Conservation (phyloP, 2,113 vertebrate genomes). For the Oreochromis aureus region DNA sequence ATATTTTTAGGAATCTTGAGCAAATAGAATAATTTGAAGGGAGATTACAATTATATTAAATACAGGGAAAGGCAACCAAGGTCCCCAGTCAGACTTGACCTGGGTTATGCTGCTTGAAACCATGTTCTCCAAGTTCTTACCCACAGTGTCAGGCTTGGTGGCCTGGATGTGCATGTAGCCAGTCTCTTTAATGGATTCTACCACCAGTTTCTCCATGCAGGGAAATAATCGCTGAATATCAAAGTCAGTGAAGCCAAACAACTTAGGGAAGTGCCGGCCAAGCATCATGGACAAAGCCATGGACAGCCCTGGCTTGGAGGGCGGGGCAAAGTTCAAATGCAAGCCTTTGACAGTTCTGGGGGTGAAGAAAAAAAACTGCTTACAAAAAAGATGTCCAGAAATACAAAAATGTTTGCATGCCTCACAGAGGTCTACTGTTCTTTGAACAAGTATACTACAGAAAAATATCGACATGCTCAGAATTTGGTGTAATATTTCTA, state of each 20-base stretch:
- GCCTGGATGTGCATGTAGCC: constrained; percentile 89
- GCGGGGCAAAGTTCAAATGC: constrained; percentile 76
- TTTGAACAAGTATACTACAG: background rate
- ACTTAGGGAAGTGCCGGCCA: constrained; percentile 73
- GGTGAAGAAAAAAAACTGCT: background rate
- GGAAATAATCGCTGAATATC: constrained; percentile 73
- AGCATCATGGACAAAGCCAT: constrained; percentile 62
- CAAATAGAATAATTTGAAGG: background rate
- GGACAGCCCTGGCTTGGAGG: background rate
- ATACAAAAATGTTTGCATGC: background rate
- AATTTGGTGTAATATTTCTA: background rate
- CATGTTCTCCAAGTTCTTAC: constrained; percentile 53
- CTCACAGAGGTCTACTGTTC: background rate
- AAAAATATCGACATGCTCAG: background rate
- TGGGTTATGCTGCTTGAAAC: background rate
- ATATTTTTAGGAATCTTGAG: background rate
- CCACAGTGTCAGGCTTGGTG: constrained; percentile 86
- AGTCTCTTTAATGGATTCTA: constrained; percentile 63
- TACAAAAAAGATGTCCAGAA: background rate
- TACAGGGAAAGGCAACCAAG: background rate
- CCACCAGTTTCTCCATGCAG: constrained; percentile 68
- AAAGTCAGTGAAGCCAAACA: constrained; percentile 74
- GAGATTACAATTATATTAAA: background rate
- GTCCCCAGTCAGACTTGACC: background rate
- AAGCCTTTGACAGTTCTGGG: constrained; percentile 78